Percentiles rank a stretch among this genome's conserved stretches.
These are phyloP conservation scores for Ctenopoma kingsleyae DNA, from an alignment of 2,797 vertebrate species.

Conservation along the genomic window DNA sequence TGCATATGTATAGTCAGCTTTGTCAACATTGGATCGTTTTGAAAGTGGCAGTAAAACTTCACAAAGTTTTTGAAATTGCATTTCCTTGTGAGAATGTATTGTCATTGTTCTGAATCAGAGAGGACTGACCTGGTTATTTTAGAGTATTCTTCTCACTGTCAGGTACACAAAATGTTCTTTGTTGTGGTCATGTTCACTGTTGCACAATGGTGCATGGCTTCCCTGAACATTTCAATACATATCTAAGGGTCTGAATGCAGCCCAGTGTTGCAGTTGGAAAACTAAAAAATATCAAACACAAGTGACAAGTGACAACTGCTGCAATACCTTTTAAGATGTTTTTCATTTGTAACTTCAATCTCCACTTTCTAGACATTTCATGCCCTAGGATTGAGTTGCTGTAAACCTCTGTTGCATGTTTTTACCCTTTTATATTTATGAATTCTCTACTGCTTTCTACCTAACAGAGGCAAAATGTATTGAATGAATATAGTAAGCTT, in stretches of 20 bases:
- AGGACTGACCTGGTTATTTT: slow-evolving; percentile 20
- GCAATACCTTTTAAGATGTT: neutral
- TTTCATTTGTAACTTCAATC: neutral
- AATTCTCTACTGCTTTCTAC: neutral
- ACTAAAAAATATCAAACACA: neutral
- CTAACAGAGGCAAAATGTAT: neutral
- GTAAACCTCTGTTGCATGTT: neutral
- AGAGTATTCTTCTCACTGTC: slow-evolving; percentile 53
- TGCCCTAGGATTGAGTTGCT: neutral
- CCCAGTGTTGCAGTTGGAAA: neutral
- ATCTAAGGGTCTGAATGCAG: slow-evolving; percentile 15
- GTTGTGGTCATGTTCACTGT: slow-evolving; percentile 29
- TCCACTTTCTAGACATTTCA: neutral
- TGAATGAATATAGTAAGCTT: neutral
- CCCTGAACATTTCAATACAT: slow-evolving; percentile 46
- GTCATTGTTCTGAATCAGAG: slow-evolving; percentile 18
- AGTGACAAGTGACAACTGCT: neutral
- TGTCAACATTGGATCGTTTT: slow-evolving; percentile 1
- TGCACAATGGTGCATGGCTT: slow-evolving; percentile 26
- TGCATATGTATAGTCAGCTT: neutral
- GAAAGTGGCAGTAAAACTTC: neutral
- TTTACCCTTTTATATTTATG: neutral
- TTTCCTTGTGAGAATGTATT: slow-evolving; percentile 3
- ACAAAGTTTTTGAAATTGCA: slow-evolving; percentile 15
- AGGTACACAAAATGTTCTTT: slow-evolving; percentile 22